phyloP scores from a whole-genome alignment of 2,797 vertebrate genomes.

The Podarcis siculus region DNA sequence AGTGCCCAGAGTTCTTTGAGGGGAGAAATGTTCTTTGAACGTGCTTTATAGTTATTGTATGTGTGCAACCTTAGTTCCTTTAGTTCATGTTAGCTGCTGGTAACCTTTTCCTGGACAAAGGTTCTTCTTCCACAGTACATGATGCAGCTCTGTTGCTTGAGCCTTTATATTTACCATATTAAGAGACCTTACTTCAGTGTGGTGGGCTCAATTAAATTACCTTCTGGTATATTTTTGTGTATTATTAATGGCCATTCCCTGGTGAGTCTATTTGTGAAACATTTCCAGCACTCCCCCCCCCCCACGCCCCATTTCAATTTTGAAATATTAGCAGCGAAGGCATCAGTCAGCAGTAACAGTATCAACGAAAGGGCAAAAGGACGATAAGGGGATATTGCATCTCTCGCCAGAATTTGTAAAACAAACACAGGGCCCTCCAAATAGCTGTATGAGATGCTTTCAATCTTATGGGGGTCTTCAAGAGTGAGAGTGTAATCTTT shows the following conservation, averaged over 20 bases:
- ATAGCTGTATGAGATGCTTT: not conserved
- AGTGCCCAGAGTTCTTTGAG: too few relatives aligned
- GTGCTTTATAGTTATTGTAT: too few relatives aligned
- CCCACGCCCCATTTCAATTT: not conserved
- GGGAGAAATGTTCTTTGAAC: too few relatives aligned
- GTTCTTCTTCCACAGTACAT: accelerated
- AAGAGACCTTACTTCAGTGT: not conserved
- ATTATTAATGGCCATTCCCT: not conserved
- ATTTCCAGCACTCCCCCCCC: not conserved
- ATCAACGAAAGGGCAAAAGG: slow-evolving; percentile 17
- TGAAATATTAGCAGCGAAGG: not conserved
- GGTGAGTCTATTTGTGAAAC: not conserved
- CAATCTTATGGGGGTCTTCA: not conserved
- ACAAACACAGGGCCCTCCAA: not conserved
- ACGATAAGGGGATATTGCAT: not conserved
- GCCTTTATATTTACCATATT: not conserved
- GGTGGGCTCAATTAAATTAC: not conserved
- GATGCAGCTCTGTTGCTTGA: not conserved
- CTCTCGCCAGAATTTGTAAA: not conserved
- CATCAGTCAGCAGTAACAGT: not conserved
- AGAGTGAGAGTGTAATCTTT: not conserved
- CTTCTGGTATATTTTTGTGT: too few relatives aligned
- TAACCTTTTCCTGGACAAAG: not conserved
- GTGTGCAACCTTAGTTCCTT: not conserved
- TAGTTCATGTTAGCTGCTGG: not conserved